phyloP scores from a whole-genome alignment of 2,113 vertebrate species.

The Heterocephalus glaber region DNA sequence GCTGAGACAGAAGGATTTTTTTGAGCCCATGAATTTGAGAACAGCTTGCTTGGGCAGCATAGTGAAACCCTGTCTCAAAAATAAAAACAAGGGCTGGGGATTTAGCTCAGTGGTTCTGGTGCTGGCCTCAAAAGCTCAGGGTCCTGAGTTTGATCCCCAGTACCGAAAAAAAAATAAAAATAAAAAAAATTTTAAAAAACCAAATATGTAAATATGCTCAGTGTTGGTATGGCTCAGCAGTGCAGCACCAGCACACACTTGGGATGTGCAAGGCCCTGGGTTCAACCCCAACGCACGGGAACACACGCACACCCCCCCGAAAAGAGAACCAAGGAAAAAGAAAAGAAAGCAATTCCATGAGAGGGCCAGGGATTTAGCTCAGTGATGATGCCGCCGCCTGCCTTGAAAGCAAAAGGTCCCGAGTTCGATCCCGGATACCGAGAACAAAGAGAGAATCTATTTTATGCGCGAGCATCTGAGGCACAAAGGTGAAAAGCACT shows the following conservation, averaged over 20 bases:
- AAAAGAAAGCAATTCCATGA: neutral
- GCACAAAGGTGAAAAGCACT: neutral
- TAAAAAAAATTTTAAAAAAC: too few species aligned
- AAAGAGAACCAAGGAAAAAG: neutral
- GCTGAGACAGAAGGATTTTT: neutral
- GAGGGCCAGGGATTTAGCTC: neutral
- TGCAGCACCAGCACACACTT: neutral
- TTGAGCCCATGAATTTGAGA: neutral
- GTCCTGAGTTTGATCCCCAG: too few species aligned
- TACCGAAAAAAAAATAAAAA: too few species aligned
- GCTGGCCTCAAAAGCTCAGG: too few species aligned
- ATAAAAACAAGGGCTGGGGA: too few species aligned
- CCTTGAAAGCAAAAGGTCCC: too few species aligned
- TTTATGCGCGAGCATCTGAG: neutral
- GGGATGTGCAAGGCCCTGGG: neutral
- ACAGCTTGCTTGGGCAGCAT: neutral
- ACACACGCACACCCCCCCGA: neutral
- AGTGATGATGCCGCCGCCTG: too few species aligned
- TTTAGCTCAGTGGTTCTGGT: too few species aligned
- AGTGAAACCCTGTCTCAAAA: neutral
- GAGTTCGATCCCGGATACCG: too few species aligned
- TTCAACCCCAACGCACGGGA: neutral
- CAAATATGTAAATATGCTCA: neutral
- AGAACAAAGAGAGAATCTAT: neutral
- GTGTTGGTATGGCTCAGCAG: neutral